These are phyloP conservation scores for Sebastolobus altivelis DNA, from an alignment of 2,797 vertebrate species.

Conservation along the genomic window DNA sequence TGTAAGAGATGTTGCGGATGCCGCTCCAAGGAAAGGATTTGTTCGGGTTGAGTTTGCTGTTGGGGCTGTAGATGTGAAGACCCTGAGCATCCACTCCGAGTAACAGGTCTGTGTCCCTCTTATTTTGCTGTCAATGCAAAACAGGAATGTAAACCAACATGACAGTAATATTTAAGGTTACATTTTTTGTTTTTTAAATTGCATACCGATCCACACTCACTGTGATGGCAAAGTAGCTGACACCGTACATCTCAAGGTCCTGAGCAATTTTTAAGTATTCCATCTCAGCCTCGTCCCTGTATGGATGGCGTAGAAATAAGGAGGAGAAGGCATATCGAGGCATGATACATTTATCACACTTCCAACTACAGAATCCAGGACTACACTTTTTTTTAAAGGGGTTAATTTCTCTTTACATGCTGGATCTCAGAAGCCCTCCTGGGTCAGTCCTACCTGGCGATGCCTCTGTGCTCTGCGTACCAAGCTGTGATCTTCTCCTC, in stretches of 20 bases:
- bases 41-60: constrained; percentile 91
- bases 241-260: constrained; percentile 94
- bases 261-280: constrained; percentile 95
- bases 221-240: constrained; percentile 94
- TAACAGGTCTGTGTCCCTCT: constrained; percentile 90
- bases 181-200: neutral
- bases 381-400: neutral
- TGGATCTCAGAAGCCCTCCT: constrained; percentile 11
- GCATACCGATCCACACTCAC: constrained; percentile 80
- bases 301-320: neutral
- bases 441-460: constrained; percentile 87
- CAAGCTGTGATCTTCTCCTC: constrained; percentile 96
- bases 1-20: constrained; percentile 93
- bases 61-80: constrained; percentile 93
- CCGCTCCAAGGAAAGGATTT: constrained; percentile 95
- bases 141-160: neutral
- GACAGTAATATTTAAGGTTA: neutral
- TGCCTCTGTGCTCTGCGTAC: constrained; percentile 95
- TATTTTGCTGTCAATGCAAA: constrained; percentile 88
- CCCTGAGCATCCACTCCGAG: constrained; percentile 94
- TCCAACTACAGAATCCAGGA: neutral
- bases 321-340: neutral
- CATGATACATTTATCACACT: neutral
- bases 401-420: neutral
- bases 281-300: constrained; percentile 94